These are phyloP conservation scores for Octodonta nipae DNA, from an alignment of 2,888 invertebrate genomes.

Conservation along the genomic window DNA sequence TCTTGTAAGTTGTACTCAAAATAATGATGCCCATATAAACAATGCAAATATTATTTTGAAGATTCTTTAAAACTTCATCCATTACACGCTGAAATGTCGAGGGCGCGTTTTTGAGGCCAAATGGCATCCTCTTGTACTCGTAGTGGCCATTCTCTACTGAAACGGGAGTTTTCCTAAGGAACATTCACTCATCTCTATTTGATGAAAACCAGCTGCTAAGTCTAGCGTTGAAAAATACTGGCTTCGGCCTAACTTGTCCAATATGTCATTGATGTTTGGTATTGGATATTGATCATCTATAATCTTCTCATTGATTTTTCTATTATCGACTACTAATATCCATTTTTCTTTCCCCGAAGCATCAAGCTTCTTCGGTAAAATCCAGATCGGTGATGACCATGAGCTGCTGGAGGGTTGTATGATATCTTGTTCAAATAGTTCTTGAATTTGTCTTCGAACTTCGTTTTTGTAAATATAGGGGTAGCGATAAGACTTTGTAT, in stretches of 20 bases:
- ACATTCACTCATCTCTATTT: conserved; percentile 9
- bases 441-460: conserved; percentile 14
- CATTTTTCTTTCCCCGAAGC: conserved; percentile 14
- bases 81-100: conserved; percentile 9
- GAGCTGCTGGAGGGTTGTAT: conserved; percentile 12
- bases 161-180: conserved; percentile 8
- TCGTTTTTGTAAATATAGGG: conserved; percentile 17
- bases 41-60: conserved; percentile 21
- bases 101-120: conserved; percentile 4
- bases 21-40: conserved; percentile 22
- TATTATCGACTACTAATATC: conserved; percentile 15
- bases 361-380: conserved; percentile 14
- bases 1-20: conserved; percentile 9
- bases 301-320: too few species aligned
- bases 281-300: conserved; percentile 16
- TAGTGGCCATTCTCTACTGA: conserved; percentile 7
- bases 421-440: conserved; percentile 13
- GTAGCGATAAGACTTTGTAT: conserved; percentile 15
- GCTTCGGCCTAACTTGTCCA: too few species aligned
- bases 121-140: conserved; percentile 24
- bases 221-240: too few species aligned
- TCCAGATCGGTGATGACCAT: conserved; percentile 11
- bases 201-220: too few species aligned
- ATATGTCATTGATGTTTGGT: conserved; percentile 13
- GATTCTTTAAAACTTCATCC: conserved; percentile 10